Conservation (phyloP, 2,113 vertebrate genomes). For the Lethenteron camtschaticum region DNA sequence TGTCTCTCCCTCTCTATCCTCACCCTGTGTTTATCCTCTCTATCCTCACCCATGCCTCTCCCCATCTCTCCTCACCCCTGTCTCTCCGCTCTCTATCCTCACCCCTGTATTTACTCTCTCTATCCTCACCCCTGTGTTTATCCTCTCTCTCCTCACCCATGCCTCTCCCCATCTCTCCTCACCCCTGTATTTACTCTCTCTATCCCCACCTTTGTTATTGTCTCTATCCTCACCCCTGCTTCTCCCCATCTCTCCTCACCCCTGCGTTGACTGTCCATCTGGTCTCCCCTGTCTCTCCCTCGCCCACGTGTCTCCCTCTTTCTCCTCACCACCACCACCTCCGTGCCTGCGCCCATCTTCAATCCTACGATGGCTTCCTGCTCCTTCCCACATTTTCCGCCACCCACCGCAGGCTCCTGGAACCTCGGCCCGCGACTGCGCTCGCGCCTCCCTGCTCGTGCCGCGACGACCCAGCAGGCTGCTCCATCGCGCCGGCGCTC, state of each 20-base stretch:
- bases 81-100: background rate
- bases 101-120: background rate
- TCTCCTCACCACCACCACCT: background rate
- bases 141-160: slow-evolving; percentile 13
- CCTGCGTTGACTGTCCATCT: background rate
- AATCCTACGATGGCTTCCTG: no score
- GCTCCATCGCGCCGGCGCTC: no score
- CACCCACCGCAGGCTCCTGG: no score
- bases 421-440: no score
- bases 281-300: background rate
- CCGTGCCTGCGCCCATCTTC: no score
- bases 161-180: slow-evolving; percentile 26
- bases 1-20: no score
- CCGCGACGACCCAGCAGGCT: no score
- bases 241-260: background rate
- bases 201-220: slow-evolving; percentile 11
- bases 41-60: background rate
- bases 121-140: slow-evolving; percentile 9
- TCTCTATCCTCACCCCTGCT: background rate
- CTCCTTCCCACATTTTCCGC: no score
- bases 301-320: background rate
- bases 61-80: background rate
- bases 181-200: slow-evolving; percentile 19
- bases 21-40: no score
- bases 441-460: no score